Base-by-base conservation (phyloP, 2,113 vertebrate species). In the Oryzias melastigma region DNA sequence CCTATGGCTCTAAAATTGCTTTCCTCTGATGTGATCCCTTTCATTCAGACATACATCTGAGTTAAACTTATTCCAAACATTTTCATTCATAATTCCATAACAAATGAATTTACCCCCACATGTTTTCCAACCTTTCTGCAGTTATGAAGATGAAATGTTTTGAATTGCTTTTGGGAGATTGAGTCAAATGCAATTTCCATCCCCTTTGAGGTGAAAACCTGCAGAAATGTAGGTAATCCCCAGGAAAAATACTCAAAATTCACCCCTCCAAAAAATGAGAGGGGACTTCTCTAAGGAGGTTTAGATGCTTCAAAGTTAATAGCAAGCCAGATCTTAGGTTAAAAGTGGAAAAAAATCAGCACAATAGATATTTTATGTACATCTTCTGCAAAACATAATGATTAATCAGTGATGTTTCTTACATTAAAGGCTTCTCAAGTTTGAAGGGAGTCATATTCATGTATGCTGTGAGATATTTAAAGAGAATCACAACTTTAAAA, bases 51-150 rank as follows among this genome's bases (percentile, higher is more conserved):
- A 52, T 42, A 22, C 45, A 1, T 59, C 57, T 42, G 50, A 58
- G 3, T 46, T 27, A 4, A 68, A 7, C 41, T 71, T 40, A 61
- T 58, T 59, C 62, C 24, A 12, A 68, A 43, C 10, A 24, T 5
- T 45, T 14, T 46, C 24, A 58, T 5, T 40, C n/a, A 46, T 49
- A 73, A 35, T 7, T 49, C 18, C 24, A 48, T 8, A 18, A 40
- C 48, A 1, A 24, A 35, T 40, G 4, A 41, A 35, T 42, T 25
- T 60, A 14, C 29, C 14, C 35, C 43, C 65, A 58, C 45, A 22
- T 50, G 40, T 22, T 45, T 5, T 18, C 18, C 19, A 18, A 16
- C 16, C 14, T 12, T 12, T 12, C 35, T 35, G 35, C 35, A 12
- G 35, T 35, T 35, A 12, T 35, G 35, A 12, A 12, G 35, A 35